These are phyloP conservation scores for Astur gentilis DNA, from an alignment of 2,113 vertebrate genomes.

Conservation along the genomic window DNA sequence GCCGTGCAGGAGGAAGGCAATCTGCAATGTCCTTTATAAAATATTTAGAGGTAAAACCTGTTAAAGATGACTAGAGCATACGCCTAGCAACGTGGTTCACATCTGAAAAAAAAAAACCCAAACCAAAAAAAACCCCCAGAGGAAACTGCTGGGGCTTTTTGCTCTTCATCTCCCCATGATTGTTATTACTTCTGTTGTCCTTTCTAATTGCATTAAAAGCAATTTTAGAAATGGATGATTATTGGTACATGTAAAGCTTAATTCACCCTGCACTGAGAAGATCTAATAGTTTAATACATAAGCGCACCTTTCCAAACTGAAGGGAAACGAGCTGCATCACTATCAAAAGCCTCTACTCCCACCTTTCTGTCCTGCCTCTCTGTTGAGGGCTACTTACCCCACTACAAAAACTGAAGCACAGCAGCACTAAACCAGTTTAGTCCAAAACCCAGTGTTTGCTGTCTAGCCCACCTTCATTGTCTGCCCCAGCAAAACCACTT, in stretches of 20 bases:
- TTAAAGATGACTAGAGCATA: neutral
- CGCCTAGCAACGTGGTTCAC: neutral
- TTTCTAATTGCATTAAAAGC: neutral
- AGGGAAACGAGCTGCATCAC: neutral
- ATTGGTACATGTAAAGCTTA: neutral
- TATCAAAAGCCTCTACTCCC: neutral
- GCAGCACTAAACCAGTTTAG: neutral
- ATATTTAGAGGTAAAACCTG: neutral
- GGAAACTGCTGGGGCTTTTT: neutral
- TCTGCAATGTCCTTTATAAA: neutral
- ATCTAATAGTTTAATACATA: neutral
- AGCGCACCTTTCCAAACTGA: neutral
- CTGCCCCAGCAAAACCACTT: neutral
- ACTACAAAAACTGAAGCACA: neutral
- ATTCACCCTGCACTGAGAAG: neutral
- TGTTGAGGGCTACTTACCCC: neutral
- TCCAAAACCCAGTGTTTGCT: fast-evolving
- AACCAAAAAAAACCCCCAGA: neutral
- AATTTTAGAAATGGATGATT: neutral
- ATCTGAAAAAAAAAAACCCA: neutral
- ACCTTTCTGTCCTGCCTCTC: neutral
- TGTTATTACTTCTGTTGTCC: neutral
- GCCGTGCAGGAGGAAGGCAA: neutral
- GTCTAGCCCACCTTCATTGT: neutral
- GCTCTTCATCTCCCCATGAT: neutral